Evolutionary conservation across 1,140 invertebrate genomes (phyloP), one percentile per base, ranked within the genome.

Genomic region (Trichomalopsis sarcophagae): DNA sequence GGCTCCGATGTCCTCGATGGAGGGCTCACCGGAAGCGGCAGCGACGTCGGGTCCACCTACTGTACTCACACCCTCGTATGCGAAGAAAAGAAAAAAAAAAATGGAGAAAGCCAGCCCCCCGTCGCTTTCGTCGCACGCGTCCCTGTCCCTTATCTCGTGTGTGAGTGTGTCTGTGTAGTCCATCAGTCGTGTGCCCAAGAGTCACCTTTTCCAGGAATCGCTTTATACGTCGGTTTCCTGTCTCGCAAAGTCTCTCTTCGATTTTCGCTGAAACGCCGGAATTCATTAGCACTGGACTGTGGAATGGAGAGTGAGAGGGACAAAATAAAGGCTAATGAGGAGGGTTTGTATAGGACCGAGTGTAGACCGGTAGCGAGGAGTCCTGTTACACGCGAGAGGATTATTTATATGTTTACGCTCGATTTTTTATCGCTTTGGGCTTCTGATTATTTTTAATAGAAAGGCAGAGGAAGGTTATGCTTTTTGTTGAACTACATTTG

Each of bases 21-120:
- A 62, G 55, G 55, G 14, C 55, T 62, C 47, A 66, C 75, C 82
- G 82, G 82, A 84, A 84, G 82, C 75, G 66, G 23, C 23, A 55
- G 36, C 44, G 62, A 76, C 62, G 27, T 27, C 27, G 40, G n/a
- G 11, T 13, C 21, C 44, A 14, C n/a, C 40, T 55, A 36, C 71
- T 47, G 10, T 27, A 2, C 33, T 62, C 44, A 36, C 36, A 2
- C 30, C 21, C 44, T 73, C 14, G 1, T 40, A 27, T 27, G 27
- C 27, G 33, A 40, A 75, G 69, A 33, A n/a, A 71, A 14, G 23
- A 13, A 33, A 36, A n/a, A 76, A 76, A 27, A 76, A 23, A 1
- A 36, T 27, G 27, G 79, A 44, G 27, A 36, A 36, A 36, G 33
- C 33, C 14, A 71, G 47, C 21, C 73, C 69, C 44, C 81, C 55